Conservation (phyloP, 2,797 vertebrate species). For the Poliocrania exsul region DNA sequence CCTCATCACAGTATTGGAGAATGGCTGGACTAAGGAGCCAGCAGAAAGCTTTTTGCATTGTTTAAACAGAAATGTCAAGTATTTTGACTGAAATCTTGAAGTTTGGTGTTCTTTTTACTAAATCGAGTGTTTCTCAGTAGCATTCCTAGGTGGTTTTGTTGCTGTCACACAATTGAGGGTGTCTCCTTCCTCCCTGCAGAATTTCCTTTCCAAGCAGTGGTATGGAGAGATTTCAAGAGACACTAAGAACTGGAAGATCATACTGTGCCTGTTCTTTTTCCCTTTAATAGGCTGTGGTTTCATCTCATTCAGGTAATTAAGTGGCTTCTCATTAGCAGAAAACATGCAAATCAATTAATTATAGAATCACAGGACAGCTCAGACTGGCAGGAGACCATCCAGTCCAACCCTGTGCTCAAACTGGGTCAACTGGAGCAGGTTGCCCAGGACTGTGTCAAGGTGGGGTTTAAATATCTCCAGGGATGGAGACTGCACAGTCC, state of each 20-base stretch:
- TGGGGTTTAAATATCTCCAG: background rate
- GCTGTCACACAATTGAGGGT: background rate
- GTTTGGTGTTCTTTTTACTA: background rate
- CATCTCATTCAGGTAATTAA: slow-evolving; percentile 80
- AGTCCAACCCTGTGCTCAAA: background rate
- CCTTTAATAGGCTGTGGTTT: slow-evolving; percentile 81
- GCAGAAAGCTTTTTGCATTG: background rate
- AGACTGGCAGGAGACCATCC: background rate
- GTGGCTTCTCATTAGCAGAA: background rate
- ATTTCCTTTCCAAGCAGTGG: slow-evolving; percentile 85
- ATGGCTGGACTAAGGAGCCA: background rate
- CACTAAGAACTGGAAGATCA: slow-evolving; percentile 85
- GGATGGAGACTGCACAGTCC: background rate
- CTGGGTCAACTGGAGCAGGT: background rate
- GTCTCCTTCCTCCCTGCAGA: slow-evolving; percentile 62
- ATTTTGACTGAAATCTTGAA: background rate
- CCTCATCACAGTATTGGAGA: fast-evolving
- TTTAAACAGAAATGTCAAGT: background rate
- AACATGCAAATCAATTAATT: background rate
- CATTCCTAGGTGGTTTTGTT: background rate
- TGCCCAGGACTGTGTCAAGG: background rate
- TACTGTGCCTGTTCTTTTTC: slow-evolving; percentile 79
- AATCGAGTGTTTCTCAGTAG: background rate
- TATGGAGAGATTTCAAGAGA: slow-evolving; percentile 84
- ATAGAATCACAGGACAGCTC: background rate